Evolutionary conservation across 2,113 vertebrate genomes (phyloP).

Genomic region (Gobiocypris rarus): DNA sequence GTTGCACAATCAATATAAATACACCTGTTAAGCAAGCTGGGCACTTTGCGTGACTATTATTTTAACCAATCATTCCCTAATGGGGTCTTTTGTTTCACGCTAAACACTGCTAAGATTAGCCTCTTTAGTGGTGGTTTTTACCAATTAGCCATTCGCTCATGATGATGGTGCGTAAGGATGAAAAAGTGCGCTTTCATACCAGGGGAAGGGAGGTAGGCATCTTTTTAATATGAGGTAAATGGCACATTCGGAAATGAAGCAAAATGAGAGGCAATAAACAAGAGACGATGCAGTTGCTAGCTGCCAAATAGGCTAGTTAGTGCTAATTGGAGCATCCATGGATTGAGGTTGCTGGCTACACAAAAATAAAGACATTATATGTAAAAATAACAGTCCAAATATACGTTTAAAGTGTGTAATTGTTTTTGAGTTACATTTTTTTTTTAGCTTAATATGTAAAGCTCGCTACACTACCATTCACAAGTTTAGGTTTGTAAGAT

Average conservation of each 20-base stretch:
- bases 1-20: slow-evolving; percentile 27
- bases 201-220: slow-evolving; percentile 3
- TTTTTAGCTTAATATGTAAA: neutral
- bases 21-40: slow-evolving; percentile 24
- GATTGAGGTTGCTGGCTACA: slow-evolving; percentile 18
- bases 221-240: slow-evolving; percentile 43
- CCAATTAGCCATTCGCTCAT: slow-evolving; percentile 51
- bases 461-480: neutral
- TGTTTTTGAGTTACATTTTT: neutral
- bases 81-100: slow-evolving; percentile 23
- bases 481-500: too few relatives aligned
- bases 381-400: neutral
- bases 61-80: slow-evolving; percentile 48
- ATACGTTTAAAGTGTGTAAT: neutral
- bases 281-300: slow-evolving; percentile 48
- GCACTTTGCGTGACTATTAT: slow-evolving; percentile 26
- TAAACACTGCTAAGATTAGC: slow-evolving; percentile 50
- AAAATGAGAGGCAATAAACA: slow-evolving; percentile 51
- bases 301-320: slow-evolving; percentile 43
- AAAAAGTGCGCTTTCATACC: slow-evolving; percentile 49
- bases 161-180: slow-evolving; percentile 44
- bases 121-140: slow-evolving; percentile 51
- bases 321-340: slow-evolving; percentile 30
- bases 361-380: neutral
- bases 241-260: slow-evolving; percentile 25